A percentile compares a stretch with the other conserved stretches of the same genome.
phyloP scores from a whole-genome alignment of 2,113 vertebrate species.

The Gracilinanus agilis region DNA sequence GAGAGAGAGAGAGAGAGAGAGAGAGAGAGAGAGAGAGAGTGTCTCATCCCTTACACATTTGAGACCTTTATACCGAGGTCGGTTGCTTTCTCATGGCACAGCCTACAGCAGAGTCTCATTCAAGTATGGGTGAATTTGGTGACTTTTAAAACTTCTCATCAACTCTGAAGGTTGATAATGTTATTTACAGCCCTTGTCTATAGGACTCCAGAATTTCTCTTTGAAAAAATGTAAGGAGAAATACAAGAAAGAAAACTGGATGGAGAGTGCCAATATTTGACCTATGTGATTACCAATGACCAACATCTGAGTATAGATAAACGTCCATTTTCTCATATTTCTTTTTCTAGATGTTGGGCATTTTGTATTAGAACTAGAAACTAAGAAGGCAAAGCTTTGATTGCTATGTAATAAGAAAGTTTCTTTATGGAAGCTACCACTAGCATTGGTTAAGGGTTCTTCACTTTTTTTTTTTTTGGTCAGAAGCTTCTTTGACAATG shows the following conservation, averaged over 20 bases:
- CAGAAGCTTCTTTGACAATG: neutral
- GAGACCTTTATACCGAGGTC: neutral
- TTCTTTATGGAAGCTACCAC: neutral
- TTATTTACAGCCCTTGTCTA: neutral
- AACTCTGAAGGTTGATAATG: neutral
- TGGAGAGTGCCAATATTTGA: neutral
- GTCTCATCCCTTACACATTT: too few species aligned
- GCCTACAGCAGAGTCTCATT: neutral
- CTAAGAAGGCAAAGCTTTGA: neutral
- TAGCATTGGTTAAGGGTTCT: neutral
- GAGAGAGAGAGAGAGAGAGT: too few species aligned
- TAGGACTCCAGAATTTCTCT: neutral
- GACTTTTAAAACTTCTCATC: neutral
- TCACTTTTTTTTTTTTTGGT: too few species aligned
- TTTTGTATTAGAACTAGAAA: neutral
- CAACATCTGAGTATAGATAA: neutral
- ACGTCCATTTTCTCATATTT: neutral
- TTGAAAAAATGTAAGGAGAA: neutral
- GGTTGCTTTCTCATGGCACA: neutral
- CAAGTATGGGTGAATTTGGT: neutral
- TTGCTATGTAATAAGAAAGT: neutral
- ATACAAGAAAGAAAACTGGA: neutral
- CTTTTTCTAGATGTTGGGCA: too few species aligned
- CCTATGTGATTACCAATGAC: neutral
- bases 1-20: too few species aligned